Evolutionary conservation across 2,888 invertebrate genomes (phyloP), one percentile per base, ranked within the genome.

Genomic region (Ernsta delagoae): DNA sequence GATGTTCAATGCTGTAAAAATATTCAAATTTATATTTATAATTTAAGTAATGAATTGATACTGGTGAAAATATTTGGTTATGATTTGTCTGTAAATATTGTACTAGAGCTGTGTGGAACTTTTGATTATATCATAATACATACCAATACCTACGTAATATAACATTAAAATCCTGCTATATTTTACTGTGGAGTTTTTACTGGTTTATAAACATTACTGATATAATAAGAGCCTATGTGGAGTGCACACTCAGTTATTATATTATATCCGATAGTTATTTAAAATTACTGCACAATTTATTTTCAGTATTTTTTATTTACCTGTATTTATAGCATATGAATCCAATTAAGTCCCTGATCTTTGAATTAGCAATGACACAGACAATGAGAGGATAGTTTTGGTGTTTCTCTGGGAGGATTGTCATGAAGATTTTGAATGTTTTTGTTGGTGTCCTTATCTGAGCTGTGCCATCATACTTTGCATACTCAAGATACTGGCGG

Each of bases 331-430:
- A 98, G 89, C 98, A 97, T 78, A 97, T 97, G 66, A 99, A 95
- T 45, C 99, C 99, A 83, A 99, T 97, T 43, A 99, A 94, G 84
- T 99, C 98, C 78, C 95, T 94, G 67, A 99, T 97, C 92, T 97
- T 98, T 36, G 98, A 98, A 78, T 95, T 96, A 16, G 97, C 95
- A 70, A 98, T 94, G 64, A 98, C 97, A 78, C 96, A 95, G 65
- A 98, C 95, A 78, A 96, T 95, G 85, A 98, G 91, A 0, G 98
- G 98, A 89, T 97, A 98, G 75, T 96, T 96, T 73, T 97, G 95
- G 73, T 97, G 96, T 68, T 96, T 96, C 72, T 96, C 96, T 0
- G 97, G 95, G 39, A 98, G 91, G 96, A 98, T 97, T 62, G 97
- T 97, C 84, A 99, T 95, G 82, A 97, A 99, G 74, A 99, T 98